These are phyloP conservation scores for Caenorhabditis remanei DNA, from an alignment of 1,140 invertebrate species.

Conservation along the genomic window DNA sequence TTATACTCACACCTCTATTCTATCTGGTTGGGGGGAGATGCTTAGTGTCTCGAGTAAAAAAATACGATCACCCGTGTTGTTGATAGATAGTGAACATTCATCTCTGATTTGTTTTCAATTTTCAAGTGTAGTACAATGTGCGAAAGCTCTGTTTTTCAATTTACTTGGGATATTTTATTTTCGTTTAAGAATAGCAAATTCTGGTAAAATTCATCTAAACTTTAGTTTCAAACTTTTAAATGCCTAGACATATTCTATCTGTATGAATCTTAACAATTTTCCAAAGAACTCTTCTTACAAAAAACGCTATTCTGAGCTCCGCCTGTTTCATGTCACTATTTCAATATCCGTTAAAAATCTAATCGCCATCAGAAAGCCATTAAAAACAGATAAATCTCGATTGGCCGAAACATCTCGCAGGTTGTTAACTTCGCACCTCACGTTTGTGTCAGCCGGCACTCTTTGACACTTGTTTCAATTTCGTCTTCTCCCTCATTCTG, in stretches of 20 bases:
- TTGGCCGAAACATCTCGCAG: slow-evolving; percentile 16
- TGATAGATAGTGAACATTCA: not conserved
- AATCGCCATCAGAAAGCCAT: not conserved
- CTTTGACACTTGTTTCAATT: not conserved
- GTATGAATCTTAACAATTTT: too few relatives aligned
- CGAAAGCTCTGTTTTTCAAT: too few relatives aligned
- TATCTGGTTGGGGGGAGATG: not conserved
- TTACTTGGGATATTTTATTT: too few relatives aligned
- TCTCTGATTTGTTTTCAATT: slow-evolving; percentile 10
- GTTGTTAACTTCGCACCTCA: slow-evolving; percentile 34
- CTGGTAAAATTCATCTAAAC: too few relatives aligned
- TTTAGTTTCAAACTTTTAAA: too few relatives aligned
- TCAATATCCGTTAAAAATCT: not conserved
- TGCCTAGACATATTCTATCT: too few relatives aligned
- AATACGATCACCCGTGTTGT: not conserved
- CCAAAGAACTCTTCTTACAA: too few relatives aligned
- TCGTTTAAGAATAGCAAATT: too few relatives aligned
- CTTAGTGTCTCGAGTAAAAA: slow-evolving; percentile 36
- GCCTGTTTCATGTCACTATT: not conserved
- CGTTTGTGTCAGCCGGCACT: not conserved
- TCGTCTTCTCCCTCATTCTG: not conserved
- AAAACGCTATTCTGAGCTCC: not conserved
- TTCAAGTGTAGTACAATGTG: not conserved
- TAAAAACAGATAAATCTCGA: slow-evolving; percentile 48
- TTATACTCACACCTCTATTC: slow-evolving; percentile 47